Percentiles rank a stretch among this genome's conserved stretches.
These are phyloP conservation scores for Dicerorhinus sumatrensis DNA, from an alignment of 2,113 vertebrate species.

Conservation along the genomic window DNA sequence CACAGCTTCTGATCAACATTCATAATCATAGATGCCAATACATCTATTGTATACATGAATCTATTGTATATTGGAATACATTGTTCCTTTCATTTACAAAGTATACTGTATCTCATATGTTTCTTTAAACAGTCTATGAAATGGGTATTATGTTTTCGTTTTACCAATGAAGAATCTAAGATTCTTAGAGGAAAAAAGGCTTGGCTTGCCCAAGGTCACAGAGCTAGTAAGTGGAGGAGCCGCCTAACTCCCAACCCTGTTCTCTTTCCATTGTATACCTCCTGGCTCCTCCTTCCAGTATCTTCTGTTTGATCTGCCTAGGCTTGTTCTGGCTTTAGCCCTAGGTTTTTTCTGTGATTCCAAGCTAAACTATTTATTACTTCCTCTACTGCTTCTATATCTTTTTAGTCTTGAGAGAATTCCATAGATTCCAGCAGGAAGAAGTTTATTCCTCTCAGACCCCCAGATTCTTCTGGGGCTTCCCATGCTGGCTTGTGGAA, in stretches of 20 bases:
- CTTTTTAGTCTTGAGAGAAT: constrained; percentile 44
- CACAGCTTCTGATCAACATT: neutral
- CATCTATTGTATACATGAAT: too few relatives aligned
- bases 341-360: constrained; percentile 19
- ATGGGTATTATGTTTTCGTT: neutral
- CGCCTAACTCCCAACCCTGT: neutral
- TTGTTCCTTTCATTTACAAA: constrained; percentile 35
- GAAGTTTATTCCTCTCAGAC: neutral
- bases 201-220: constrained; percentile 1
- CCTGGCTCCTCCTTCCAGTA: neutral
- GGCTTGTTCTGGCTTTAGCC: constrained; percentile 40
- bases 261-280: neutral
- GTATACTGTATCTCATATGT: neutral
- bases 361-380: constrained; percentile 65
- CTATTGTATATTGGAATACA: neutral
- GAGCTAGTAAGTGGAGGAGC: neutral
- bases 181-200: neutral
- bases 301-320: constrained; percentile 4
- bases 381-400: constrained; percentile 43
- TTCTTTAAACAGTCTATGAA: constrained; percentile 42
- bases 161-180: constrained; percentile 9
- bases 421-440: neutral
- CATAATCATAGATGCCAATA: neutral
- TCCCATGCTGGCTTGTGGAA: neutral
- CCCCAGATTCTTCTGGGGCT: constrained; percentile 20